Evolutionary conservation across 2,113 vertebrate species (phyloP).

Genomic region (Pelecanoides urinatrix): DNA sequence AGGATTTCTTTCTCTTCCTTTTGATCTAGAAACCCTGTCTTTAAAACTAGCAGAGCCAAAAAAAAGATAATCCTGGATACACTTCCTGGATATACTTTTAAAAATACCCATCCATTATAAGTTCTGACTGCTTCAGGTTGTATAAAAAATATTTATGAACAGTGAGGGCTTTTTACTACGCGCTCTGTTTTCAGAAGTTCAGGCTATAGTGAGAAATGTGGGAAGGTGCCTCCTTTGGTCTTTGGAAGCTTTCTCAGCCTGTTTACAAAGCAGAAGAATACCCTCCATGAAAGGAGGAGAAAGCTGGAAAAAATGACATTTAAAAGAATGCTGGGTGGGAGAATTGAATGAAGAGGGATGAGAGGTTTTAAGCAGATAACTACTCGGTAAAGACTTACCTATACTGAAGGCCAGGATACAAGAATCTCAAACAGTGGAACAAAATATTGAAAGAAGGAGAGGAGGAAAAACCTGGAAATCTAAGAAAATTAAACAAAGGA

Average conservation of each 20-base stretch:
- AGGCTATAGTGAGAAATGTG: not conserved
- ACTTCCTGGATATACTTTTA: not conserved
- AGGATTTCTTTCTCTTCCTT: not conserved
- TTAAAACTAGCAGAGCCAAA: not conserved
- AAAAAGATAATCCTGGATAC: not conserved
- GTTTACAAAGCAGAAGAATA: not conserved
- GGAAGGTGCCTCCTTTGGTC: not conserved
- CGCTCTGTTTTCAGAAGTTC: not conserved
- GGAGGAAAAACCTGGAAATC: not conserved
- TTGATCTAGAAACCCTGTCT: slow-evolving; percentile 6
- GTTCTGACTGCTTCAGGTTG: not conserved
- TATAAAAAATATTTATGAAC: not conserved
- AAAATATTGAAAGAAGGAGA: not conserved
- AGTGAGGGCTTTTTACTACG: not conserved
- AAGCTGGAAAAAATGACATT: not conserved
- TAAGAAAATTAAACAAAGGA: not conserved
- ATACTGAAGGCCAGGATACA: not conserved
- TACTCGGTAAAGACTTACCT: not conserved
- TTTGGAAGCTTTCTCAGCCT: not conserved
- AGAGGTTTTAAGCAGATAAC: not conserved
- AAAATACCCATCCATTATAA: not conserved
- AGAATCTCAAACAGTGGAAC: not conserved
- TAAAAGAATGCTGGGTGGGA: not conserved
- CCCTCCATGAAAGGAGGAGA: not conserved
- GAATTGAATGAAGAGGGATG: not conserved